These are phyloP conservation scores for Neopelma chrysocephalum DNA, from an alignment of 2,797 vertebrate genomes.

Conservation along the genomic window DNA sequence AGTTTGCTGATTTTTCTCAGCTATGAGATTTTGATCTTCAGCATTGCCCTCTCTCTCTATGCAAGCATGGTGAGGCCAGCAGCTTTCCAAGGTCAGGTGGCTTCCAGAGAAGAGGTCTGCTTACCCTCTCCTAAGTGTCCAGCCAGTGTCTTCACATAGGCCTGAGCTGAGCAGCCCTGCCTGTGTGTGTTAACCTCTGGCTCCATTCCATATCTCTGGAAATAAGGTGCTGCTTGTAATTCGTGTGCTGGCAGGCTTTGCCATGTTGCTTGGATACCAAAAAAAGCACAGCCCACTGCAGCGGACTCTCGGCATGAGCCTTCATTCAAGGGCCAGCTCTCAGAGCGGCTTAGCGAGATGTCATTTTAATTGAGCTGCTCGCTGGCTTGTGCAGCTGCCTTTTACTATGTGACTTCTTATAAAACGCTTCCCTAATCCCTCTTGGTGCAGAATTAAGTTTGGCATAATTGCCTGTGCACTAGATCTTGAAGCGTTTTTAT, in stretches of 20 bases:
- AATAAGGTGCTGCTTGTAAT: not conserved
- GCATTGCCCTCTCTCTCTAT: not conserved
- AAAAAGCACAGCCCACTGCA: not conserved
- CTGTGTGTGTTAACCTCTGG: not conserved
- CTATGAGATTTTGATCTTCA: not conserved
- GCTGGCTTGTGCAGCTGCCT: not conserved
- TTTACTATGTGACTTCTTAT: not conserved
- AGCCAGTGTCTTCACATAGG: not conserved
- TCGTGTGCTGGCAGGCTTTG: not conserved
- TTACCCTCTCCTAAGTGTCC: not conserved
- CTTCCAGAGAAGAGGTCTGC: not conserved
- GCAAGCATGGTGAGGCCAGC: not conserved
- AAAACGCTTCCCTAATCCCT: conserved; percentile 13
- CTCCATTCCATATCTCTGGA: not conserved
- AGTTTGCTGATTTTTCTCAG: not conserved
- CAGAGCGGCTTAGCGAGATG: conserved; percentile 49
- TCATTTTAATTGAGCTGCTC: conserved; percentile 48
- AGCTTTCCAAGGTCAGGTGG: not conserved
- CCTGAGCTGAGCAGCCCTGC: not conserved
- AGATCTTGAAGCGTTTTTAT: not conserved
- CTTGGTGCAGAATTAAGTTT: conserved; percentile 29
- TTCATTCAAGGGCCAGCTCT: not conserved
- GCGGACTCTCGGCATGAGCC: not conserved
- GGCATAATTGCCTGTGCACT: not conserved
- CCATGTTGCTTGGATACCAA: conserved; percentile 19